Evolutionary conservation across 2,113 vertebrate species (phyloP), one percentile per base, ranked within the genome.

Genomic region (Eira barbara): DNA sequence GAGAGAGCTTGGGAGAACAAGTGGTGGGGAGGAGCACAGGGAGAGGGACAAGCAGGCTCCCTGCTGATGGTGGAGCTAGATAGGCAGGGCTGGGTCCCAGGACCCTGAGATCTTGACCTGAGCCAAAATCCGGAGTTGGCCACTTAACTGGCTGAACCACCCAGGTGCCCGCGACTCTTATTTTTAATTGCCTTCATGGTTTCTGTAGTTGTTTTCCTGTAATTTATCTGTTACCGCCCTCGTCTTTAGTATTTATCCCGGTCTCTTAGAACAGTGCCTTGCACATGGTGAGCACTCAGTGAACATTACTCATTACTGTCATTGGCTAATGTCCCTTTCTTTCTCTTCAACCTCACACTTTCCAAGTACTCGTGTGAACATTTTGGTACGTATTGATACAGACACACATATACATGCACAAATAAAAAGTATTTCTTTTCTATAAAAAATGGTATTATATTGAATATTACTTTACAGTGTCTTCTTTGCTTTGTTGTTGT

Each of bases 231-330:
- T 36, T 20, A 21, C 8, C 9, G 20, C 11, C 39, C 18, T 79
- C 4, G 18, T 61, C 6, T 80, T 67, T 95, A 59, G 21, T 79
- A 36, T 14, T 59, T 27, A 86, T 42, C 27, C 29, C 18, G 27
- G 10, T 18, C 29, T 63, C 78, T 76, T 63, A 69, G 14, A 67
- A 59, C 0, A 31, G 4, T 4, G 10, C 27, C 29, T n/a, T 23
- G 17, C 49, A 10, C 9, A 0, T 12, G 13, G 7, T 29, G n/a
- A 47, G 9, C 34, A 4, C 17, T 65, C 2, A 8, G 0, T 36
- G 13, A 10, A 23, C 2, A 2, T 63, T 34, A 67, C 74, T 4
- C 17, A 42, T 47, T 17, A 9, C 1, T 67, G 4, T 27, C 79
- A 45, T 39, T 42, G 14, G 36, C 73, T 82, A 8, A 31, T 36